These are phyloP conservation scores for Eudyptes chrysolophus DNA, from an alignment of 2,113 vertebrate species.

Conservation along the genomic window DNA sequence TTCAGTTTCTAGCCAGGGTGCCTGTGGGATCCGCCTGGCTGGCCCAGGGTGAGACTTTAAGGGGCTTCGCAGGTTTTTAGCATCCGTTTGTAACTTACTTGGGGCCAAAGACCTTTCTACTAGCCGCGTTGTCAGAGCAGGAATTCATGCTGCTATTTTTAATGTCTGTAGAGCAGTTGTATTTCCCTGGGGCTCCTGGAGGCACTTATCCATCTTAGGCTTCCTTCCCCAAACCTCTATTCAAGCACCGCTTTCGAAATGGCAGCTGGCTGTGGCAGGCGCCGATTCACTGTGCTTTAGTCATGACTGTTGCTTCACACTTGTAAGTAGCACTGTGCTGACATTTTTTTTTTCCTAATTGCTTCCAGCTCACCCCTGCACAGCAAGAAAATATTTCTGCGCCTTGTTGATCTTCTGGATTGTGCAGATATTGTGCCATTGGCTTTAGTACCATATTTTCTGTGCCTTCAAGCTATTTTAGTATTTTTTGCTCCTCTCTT, in stretches of 20 bases:
- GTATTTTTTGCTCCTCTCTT: background rate
- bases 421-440: background rate
- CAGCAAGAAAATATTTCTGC: background rate
- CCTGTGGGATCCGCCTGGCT: background rate
- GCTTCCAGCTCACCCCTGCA: constrained; percentile 8
- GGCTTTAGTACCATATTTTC: background rate
- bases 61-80: background rate
- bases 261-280: background rate
- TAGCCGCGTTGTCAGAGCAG: background rate
- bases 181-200: background rate
- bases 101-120: background rate
- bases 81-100: background rate
- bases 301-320: background rate
- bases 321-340: background rate
- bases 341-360: background rate
- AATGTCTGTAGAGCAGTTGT: background rate
- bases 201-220: background rate
- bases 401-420: constrained; percentile 16
- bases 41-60: background rate
- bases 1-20: background rate
- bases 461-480: background rate
- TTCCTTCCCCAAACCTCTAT: constrained; percentile 10
- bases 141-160: background rate
- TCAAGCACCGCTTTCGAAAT: background rate
- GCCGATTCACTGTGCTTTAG: background rate